Evolutionary conservation across 2,113 vertebrate genomes (phyloP), one percentile per base, ranked within the genome.

Genomic region (Antigone vipio): DNA sequence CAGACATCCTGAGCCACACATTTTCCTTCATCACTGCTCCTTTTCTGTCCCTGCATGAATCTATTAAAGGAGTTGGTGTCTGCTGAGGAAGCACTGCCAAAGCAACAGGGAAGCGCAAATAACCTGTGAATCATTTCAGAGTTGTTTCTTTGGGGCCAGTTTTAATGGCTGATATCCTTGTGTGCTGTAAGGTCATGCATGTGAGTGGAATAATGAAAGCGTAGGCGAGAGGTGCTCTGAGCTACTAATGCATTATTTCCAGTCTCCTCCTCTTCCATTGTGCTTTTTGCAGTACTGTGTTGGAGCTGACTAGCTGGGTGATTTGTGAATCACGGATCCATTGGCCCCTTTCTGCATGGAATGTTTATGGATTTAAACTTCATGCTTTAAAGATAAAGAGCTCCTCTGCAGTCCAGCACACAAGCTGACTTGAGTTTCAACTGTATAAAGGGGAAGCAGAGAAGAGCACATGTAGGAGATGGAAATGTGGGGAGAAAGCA

Each of bases 71-170:
- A 93, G 82, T 44, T 85, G 42, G 26, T 73, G 19, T 92, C 91
- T 95, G 88, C 93, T 95, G 95, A 92, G 92, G 86, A 82, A 84
- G 86, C 66, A 42, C 64, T 77, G 76, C 66, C 52, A 74, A 32
- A 93, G 69, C 94, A 94, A 81, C 42, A 6, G 89, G 94, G 85
- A 93, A 89, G 87, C 94, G 73, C 85, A 93, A 85, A 91, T 91
- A 93, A 95, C 74, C 74, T 85, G 74, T 92, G 92, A 95, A 89
- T 94, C 85, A 82, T 89, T 93, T 77, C 73, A 59, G 68, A 92
- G 72, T 55, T 0, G 0, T 91, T 95, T 82, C 64, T 95, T 87
- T 29, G 15, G 53, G 69, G 58, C 62, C 1, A 1, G 40, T 76
- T 96, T 93, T 95, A 94, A 82, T 79, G 87, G 89, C 64, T 92